phyloP scores from a whole-genome alignment of 2,888 invertebrate genomes.

The Scaeva pyrastri region DNA sequence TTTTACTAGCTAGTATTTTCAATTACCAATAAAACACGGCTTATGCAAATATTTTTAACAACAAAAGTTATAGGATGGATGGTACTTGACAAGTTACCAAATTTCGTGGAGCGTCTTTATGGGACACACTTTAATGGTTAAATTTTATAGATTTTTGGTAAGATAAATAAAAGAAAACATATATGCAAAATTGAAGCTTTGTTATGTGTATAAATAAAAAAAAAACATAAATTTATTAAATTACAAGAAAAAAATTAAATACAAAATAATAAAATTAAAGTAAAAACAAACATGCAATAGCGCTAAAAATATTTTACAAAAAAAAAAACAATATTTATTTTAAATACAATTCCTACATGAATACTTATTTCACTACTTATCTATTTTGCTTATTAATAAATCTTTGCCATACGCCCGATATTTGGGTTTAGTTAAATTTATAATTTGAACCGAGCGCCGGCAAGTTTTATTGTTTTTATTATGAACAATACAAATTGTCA shows the following conservation, averaged over 20 bases:
- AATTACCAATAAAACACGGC: too few relatives aligned
- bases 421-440: neutral
- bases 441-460: neutral
- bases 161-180: conserved; percentile 28
- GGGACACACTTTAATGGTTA: too few relatives aligned
- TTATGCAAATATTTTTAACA: too few relatives aligned
- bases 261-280: conserved; percentile 66
- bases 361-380: conserved; percentile 58
- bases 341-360: conserved; percentile 56
- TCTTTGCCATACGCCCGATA: conserved; percentile 16
- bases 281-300: conserved; percentile 64
- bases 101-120: too few relatives aligned
- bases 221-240: conserved; percentile 59
- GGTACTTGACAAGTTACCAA: too few relatives aligned
- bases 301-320: conserved; percentile 69
- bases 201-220: conserved; percentile 52
- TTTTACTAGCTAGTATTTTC: too few relatives aligned
- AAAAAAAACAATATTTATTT: conserved; percentile 63
- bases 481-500: neutral
- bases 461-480: neutral
- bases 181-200: conserved; percentile 44
- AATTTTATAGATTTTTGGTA: conserved; percentile 46
- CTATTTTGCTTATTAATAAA: conserved; percentile 40
- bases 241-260: conserved; percentile 64
- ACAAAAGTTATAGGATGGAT: too few relatives aligned